Evolutionary conservation across 1,140 invertebrate species (phyloP).

Genomic region (Melanaphis sacchari): DNA sequence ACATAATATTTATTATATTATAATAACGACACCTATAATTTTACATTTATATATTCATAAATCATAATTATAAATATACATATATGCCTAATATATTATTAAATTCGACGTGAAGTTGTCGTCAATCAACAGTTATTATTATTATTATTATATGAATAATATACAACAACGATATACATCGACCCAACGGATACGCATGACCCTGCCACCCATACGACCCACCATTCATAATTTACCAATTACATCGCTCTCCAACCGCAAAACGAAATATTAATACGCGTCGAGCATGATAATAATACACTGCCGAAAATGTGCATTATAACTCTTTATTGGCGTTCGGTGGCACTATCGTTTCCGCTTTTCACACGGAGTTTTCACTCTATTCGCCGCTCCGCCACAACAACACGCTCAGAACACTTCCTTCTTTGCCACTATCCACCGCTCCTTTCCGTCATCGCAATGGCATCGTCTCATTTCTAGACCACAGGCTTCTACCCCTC

Average conservation of each 20-base stretch:
- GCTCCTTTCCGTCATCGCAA: too few species aligned
- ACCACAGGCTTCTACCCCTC: not conserved
- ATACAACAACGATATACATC: not conserved
- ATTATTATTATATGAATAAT: not conserved
- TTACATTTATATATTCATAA: too few species aligned
- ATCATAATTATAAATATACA: not conserved
- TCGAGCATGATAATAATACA: not conserved
- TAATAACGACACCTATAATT: too few species aligned
- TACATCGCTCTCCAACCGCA: not conserved
- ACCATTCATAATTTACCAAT: not conserved
- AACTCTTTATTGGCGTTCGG: not conserved
- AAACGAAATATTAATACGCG: not conserved
- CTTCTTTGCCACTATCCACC: not conserved
- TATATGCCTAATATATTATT: not conserved
- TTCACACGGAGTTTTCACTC: not conserved
- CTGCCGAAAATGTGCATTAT: not conserved
- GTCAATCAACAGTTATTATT: slow-evolving; percentile 13
- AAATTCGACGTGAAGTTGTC: not conserved
- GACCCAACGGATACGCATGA: not conserved
- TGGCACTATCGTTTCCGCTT: not conserved
- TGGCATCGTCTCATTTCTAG: not conserved
- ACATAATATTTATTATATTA: not conserved
- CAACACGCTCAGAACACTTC: not conserved
- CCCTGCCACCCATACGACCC: not conserved
- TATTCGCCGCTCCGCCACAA: not conserved